Percentiles rank a stretch among this genome's conserved stretches.
These are phyloP conservation scores for Oceanites oceanicus DNA, from an alignment of 2,113 vertebrate genomes.

Conservation along the genomic window DNA sequence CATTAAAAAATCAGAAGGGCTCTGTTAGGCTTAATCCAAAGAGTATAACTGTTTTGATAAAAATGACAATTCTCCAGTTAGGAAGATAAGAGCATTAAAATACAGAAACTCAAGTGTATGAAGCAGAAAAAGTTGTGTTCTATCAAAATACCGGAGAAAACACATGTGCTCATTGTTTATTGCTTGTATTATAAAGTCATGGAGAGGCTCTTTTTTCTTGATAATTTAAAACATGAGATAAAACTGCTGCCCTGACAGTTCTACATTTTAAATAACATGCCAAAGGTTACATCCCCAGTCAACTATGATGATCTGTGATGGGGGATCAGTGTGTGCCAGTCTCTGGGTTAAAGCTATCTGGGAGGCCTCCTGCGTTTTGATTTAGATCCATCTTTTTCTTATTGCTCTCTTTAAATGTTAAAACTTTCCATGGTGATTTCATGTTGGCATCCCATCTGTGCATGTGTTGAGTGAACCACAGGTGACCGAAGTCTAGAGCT, in stretches of 20 bases:
- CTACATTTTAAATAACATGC: background rate
- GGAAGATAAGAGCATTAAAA: background rate
- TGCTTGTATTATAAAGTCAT: background rate
- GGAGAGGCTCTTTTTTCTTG: background rate
- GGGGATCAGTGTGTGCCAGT: background rate
- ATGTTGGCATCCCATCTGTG: background rate
- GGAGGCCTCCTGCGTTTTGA: background rate
- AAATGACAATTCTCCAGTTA: background rate
- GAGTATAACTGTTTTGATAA: background rate
- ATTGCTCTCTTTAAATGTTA: background rate
- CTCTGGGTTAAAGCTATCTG: rapidly evolving
- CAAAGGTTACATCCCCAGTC: background rate
- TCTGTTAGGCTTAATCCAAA: background rate
- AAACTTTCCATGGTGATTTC: background rate
- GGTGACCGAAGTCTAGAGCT: background rate
- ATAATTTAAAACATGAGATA: background rate
- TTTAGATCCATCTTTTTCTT: background rate
- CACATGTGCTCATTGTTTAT: background rate
- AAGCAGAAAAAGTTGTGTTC: background rate
- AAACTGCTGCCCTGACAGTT: background rate
- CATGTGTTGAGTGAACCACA: background rate
- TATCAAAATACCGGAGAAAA: background rate
- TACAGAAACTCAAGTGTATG: background rate
- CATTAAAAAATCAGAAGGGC: background rate
- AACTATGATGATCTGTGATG: background rate